These are phyloP conservation scores for Lasioglossum vierecki DNA, from an alignment of 2,888 invertebrate genomes.

Conservation along the genomic window DNA sequence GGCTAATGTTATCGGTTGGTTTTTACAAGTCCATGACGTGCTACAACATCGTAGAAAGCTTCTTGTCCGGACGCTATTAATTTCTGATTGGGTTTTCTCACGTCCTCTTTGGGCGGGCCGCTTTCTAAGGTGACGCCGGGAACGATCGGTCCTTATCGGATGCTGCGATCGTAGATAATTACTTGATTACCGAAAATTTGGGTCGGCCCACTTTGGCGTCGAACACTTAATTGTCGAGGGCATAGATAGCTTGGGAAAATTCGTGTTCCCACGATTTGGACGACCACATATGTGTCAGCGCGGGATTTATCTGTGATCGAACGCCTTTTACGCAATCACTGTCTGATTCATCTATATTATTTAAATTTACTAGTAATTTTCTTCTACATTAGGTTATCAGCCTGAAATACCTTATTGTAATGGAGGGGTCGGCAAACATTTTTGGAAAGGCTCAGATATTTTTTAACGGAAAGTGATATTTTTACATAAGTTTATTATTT, in stretches of 20 bases:
- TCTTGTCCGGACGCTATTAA: constrained; percentile 36
- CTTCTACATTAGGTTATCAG: background rate
- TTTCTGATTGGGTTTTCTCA: constrained; percentile 41
- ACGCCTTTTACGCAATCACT: background rate
- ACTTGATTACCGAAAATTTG: constrained; percentile 13
- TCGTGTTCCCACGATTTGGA: background rate
- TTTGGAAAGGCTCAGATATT: too few relatives aligned
- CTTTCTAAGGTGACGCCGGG: constrained; percentile 26
- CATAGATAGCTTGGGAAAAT: background rate
- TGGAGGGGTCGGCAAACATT: background rate
- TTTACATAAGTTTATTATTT: too few relatives aligned
- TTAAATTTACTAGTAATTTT: background rate
- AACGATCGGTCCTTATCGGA: constrained; percentile 10
- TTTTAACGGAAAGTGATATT: too few relatives aligned
- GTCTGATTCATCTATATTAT: background rate
- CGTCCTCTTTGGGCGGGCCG: constrained; percentile 23
- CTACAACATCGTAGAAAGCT: constrained; percentile 40
- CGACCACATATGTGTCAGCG: background rate
- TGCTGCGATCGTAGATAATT: constrained; percentile 12
- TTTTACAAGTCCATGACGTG: background rate
- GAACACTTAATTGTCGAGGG: background rate
- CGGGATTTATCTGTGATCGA: background rate
- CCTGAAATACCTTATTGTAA: background rate
- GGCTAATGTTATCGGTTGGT: constrained; percentile 8
- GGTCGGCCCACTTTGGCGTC: background rate